These are phyloP conservation scores for Menura novaehollandiae DNA, from an alignment of 2,113 vertebrate species.

Conservation along the genomic window DNA sequence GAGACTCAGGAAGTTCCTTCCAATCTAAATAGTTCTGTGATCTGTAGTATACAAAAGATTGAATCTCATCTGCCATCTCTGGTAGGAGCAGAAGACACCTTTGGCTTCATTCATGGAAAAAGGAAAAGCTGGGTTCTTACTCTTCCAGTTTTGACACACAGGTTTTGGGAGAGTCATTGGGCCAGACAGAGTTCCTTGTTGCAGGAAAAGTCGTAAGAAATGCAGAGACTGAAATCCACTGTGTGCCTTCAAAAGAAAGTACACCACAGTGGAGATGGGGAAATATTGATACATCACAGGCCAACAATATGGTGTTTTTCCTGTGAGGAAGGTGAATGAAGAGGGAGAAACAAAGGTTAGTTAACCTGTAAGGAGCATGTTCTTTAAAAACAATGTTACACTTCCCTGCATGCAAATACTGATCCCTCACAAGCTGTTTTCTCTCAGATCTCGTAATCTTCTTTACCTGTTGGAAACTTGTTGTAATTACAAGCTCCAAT, in stretches of 20 bases:
- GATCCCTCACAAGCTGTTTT: not conserved
- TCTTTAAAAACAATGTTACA: not conserved
- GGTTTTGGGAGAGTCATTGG: not conserved
- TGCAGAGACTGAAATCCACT: not conserved
- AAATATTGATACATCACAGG: not conserved
- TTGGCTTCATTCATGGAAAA: not conserved
- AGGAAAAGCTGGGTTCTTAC: not conserved
- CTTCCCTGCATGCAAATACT: not conserved
- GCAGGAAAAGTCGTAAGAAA: not conserved
- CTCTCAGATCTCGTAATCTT: not conserved
- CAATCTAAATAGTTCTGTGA: not conserved
- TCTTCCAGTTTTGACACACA: not conserved
- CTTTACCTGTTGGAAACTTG: conserved; percentile 9
- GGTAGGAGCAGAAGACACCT: not conserved
- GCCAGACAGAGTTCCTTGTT: not conserved
- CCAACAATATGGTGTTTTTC: not conserved
- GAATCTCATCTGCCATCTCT: not conserved
- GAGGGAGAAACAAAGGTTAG: not conserved
- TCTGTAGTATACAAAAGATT: not conserved
- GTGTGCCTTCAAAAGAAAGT: not conserved
- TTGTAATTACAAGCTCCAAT: not conserved
- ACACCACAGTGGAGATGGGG: not conserved
- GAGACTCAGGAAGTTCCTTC: not conserved
- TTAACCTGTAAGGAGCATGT: not conserved
- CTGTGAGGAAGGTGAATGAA: not conserved